Conservation (phyloP, 2,113 vertebrate genomes). For the Glaucomys volans region DNA sequence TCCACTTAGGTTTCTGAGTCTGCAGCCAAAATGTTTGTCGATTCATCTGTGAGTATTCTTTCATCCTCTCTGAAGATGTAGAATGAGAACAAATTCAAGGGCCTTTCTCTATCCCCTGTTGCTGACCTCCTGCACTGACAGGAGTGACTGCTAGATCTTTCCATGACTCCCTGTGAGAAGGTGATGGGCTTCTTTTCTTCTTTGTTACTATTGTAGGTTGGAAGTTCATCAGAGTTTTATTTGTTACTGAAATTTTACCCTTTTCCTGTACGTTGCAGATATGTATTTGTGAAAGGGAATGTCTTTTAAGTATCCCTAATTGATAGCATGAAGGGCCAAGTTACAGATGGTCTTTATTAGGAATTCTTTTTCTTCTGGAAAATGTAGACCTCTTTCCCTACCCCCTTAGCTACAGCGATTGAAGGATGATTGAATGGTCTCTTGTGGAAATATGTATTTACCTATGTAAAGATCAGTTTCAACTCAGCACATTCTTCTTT, state of each 20-base stretch:
- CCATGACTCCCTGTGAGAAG: background rate
- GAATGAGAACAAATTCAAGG: background rate
- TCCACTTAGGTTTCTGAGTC: background rate
- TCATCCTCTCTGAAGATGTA: background rate
- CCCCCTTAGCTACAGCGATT: slow-evolving; percentile 62
- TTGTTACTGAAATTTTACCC: slow-evolving; percentile 66
- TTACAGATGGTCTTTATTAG: slow-evolving; percentile 89
- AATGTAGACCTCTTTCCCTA: slow-evolving; percentile 76
- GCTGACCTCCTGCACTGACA: background rate
- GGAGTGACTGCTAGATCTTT: background rate
- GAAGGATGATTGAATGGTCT: slow-evolving; percentile 86
- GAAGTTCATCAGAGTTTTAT: slow-evolving; percentile 66
- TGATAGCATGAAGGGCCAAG: slow-evolving; percentile 82
- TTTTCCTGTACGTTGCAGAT: slow-evolving; percentile 78
- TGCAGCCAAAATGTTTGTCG: background rate
- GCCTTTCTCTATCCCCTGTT: background rate
- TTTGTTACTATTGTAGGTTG: slow-evolving; percentile 29
- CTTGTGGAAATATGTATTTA: slow-evolving; percentile 87
- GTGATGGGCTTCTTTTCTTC: slow-evolving; percentile 20
- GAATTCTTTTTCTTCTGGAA: slow-evolving; percentile 86
- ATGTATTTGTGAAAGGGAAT: slow-evolving; percentile 83
- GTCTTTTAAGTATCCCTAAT: slow-evolving; percentile 86
- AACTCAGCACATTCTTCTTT: slow-evolving; percentile 86
- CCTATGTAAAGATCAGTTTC: slow-evolving; percentile 80
- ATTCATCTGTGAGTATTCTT: background rate